These are phyloP conservation scores for Henricia sp. DNA, from an alignment of 53 echinoderm and acorn worm species.

Conservation along the genomic window DNA sequence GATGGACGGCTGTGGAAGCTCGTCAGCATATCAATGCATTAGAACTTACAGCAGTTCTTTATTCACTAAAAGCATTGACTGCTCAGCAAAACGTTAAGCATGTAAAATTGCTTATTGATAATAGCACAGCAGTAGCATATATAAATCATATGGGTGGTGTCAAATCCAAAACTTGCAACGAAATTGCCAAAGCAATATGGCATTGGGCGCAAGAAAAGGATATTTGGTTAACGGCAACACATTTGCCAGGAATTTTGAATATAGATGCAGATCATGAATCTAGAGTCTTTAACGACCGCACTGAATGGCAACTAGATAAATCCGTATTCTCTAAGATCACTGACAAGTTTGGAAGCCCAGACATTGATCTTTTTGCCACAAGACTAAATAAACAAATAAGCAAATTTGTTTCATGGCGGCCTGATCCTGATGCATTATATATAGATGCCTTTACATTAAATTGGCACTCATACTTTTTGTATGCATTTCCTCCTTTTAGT, in stretches of 20 bases:
- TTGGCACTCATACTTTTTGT: conserved; percentile 49
- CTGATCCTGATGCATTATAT: conserved; percentile 62
- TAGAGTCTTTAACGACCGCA: conserved; percentile 1
- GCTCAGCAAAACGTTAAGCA: conserved; percentile 10
- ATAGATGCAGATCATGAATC: conserved; percentile 20
- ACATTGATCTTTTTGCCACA: conserved; percentile 70
- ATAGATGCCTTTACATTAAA: conserved; percentile 66
- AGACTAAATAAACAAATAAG: conserved; percentile 65
- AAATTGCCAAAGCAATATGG: conserved; percentile 18
- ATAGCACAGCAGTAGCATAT: conserved; percentile 43
- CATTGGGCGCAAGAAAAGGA: conserved; percentile 7
- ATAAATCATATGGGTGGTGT: conserved; percentile 56
- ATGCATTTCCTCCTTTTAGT: conserved; percentile 70
- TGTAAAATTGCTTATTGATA: conserved; percentile 41
- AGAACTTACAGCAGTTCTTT: conserved; percentile 38
- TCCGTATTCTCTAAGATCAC: conserved; percentile 8
- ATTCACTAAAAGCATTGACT: conserved; percentile 29
- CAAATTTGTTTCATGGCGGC: conserved; percentile 62
- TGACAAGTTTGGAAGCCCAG: conserved; percentile 47
- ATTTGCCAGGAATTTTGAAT: conserved; percentile 25
- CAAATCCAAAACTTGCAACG: conserved; percentile 22
- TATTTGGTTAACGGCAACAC: conserved; percentile 20
- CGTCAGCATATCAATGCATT: conserved; percentile 24
- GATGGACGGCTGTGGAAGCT: conserved; percentile 40
- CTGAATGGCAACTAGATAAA: conserved; percentile 30